Base-by-base conservation (phyloP, 1,140 invertebrate genomes). In the Chionoecetes opilio region DNA sequence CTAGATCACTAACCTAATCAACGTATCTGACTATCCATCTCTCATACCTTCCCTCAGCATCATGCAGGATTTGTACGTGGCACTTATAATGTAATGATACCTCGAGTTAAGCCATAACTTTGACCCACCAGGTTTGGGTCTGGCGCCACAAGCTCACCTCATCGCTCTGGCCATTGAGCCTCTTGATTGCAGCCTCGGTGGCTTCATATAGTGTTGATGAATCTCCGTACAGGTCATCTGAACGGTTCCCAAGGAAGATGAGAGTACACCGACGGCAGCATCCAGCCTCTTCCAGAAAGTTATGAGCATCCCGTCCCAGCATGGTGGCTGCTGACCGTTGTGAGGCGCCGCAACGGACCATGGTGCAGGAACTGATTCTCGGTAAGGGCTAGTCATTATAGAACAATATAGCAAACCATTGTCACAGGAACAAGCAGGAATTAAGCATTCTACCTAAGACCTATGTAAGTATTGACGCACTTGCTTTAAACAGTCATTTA, bases 201-300 rank as follows among this genome's bases (percentile, higher is more conserved):
- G 89, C 26, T 34, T 75, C 46, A 75, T 91, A 41, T 6, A 91
- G 6, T 9, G 14, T 34, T 63, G 89, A 14, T 9, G 75, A 34
- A 5, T 34, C 31, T 26, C 14, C 89, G 35, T 91, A 91, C 38
- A 91, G 35, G 63, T 6, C 26, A 17, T 91, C 53, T 75, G 89
- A 17, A 11, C 89, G 89, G 3, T 32, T 38, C 26, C 89, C 89
- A 5, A 91, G 29, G 32, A 75, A 75, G 29, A 91, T 31, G 17
- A 91, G 46, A 2, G 41, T 63, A n/a, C 89, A 91, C 3, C 89
- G 89, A 21, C 89, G 31, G 35, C 89, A 91, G 26, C 89, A 91
- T 0, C 89, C 89, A 32, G 63, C 53, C 31, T 32, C 32, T 26
- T 91, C 89, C 31, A 91, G 89, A 31, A 91, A n/a, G 11, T 17